Evolutionary conservation across 2,888 invertebrate species (phyloP), one percentile per base, ranked within the genome.

Genomic region (Drosophila paracracens): DNA sequence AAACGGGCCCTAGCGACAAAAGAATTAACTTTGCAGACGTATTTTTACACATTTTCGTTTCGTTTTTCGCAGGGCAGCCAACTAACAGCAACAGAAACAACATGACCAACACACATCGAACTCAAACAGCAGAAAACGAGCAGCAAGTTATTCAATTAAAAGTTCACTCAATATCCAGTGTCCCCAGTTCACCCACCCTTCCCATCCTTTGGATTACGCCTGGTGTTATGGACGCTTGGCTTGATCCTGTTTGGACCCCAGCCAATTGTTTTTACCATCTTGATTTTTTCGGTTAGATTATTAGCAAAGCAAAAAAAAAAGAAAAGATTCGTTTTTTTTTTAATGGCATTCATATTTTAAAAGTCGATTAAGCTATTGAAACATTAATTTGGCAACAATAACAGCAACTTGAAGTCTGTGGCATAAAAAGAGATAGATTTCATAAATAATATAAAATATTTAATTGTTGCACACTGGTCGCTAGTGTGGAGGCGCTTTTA

Each of bases 61-160:
- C 35, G 35, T 56, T 54, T 27, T 63, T 70, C 73, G 40, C 73
- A 48, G 54, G 38, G 66, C 68, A 79, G 70, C 60, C 69, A 74
- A 66, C 79, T 70, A 68, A 72, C 64, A 57, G 53, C 64, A 66
- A 63, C 54, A 69, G n/a, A 50, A 52, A 33, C 53, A 53, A 31
- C 65, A 59, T 61, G 46, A 46, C 21, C 60, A 48, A 56, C 51
- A 61, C 46, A 54, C 53, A 63, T 53, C 40, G 54, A 71, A 69
- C 69, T 60, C 66, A 66, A 78, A 74, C 70, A 70, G 74, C 83
- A 66, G 81, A 77, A 80, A 83, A 86, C 84, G 84, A 74, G 83
- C 79, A 79, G 83, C 86, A 79, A 90, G 77, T 86, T 88, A 90
- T 87, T 87, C 88, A 87, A 87, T 89, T 87, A 87, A 87, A 87